These are phyloP conservation scores for Ctenomys sociabilis DNA, from an alignment of 2,113 vertebrate genomes.

Conservation along the genomic window DNA sequence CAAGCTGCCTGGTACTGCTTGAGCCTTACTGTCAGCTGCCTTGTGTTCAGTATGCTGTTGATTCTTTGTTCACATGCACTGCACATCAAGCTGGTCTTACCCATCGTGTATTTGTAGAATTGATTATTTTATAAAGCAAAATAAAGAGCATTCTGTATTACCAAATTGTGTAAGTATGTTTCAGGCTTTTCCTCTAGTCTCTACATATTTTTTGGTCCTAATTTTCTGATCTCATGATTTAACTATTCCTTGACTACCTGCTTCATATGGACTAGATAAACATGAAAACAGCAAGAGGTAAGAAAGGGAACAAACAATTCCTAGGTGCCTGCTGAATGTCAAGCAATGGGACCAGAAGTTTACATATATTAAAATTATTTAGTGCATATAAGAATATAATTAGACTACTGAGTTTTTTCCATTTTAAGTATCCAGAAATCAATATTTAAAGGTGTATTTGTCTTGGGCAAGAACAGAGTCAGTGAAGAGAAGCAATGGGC, in stretches of 20 bases:
- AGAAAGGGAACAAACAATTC: not conserved
- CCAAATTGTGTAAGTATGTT: slow-evolving; percentile 45
- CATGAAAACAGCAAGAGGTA: not conserved
- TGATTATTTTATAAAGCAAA: slow-evolving; percentile 64
- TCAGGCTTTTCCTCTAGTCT: slow-evolving; percentile 12
- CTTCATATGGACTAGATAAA: not conserved
- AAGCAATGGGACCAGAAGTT: not conserved
- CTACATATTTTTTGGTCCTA: not conserved
- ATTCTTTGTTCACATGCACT: not conserved
- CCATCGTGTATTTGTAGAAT: slow-evolving; percentile 49
- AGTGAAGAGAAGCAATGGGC: not conserved
- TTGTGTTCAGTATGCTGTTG: not conserved
- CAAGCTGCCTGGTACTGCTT: not conserved
- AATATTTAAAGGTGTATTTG: not conserved
- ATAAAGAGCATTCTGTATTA: slow-evolving; percentile 53
- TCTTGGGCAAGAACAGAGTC: not conserved
- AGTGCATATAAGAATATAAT: not conserved
- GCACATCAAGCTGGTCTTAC: slow-evolving; percentile 53
- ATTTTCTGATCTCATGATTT: not conserved
- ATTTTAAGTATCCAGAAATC: not conserved
- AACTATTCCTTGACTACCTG: not conserved
- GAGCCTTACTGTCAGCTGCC: not conserved
- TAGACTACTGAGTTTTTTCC: not conserved
- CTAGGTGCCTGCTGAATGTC: not conserved
- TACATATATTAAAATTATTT: not conserved